Evolutionary conservation across 2,113 vertebrate genomes (phyloP), one percentile per base, ranked within the genome.

Genomic region (Cinclus cinclus): DNA sequence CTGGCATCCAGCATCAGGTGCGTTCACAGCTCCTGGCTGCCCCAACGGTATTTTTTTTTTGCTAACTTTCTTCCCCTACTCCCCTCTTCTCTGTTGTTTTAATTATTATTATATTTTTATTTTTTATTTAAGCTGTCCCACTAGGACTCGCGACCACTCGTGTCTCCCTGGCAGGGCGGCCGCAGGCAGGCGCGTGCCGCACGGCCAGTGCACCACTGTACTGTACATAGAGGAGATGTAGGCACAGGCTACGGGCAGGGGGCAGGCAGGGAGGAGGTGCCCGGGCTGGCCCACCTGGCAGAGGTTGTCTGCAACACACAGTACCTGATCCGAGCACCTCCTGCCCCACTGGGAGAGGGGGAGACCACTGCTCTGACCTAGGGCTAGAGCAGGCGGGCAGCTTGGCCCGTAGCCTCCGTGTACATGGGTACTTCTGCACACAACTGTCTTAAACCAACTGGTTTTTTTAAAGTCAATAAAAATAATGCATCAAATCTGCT

Each of bases 391-490:
- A 27, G 76, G 63, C 0, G 0, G 75, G 58, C 8, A 52, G 65
- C 50, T 52, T 22, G 0, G 13, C 80, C 88, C 3, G 2, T 28
- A 71, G 92, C 94, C 87, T 94, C 93, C 89, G 90, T 13, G 55
- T 77, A 76, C 39, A 7, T 76, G 90, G 60, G 50, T 47, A 83
- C 76, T 96, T 92, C 94, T 89, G 93, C 93, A 97, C 90, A 94
- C 94, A 79, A 95, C 80, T 96, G 92, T 96, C 95, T 96, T 96
- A 95, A 94, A 94, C 80, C 70, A 78, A 96, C 23, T 37, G 53
- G 3, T 82, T 90, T 70, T 63, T 83, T 83, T 62, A 31, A 90
- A 82, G 65, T 87, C 81, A 90, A 87, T 79, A 95, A 82, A 89
- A 87, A 59, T 20, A 78, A 55, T 30, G 80, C 82, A 92, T 81